phyloP scores from a whole-genome alignment of 2,113 vertebrate species.

The Vulpes vulpes region DNA sequence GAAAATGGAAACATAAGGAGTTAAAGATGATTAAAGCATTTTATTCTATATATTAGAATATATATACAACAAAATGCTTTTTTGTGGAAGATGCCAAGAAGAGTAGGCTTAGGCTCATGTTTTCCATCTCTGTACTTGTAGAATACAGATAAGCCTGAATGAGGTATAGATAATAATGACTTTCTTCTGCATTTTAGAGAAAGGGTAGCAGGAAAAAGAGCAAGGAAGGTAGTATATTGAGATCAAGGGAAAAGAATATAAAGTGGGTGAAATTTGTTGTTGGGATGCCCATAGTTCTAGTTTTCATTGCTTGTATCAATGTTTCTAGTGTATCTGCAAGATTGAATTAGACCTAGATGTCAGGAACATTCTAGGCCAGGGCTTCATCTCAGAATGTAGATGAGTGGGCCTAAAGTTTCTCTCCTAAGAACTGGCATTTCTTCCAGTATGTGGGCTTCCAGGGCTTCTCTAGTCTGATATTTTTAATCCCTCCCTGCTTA shows the following conservation, averaged over 20 bases:
- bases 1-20: not conserved
- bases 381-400: not conserved
- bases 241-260: no score
- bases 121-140: not conserved
- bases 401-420: not conserved
- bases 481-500: not conserved
- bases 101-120: not conserved
- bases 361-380: not conserved
- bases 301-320: no score
- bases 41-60: no score
- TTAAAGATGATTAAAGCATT: not conserved
- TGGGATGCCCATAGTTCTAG: no score
- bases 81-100: not conserved
- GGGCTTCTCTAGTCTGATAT: not conserved
- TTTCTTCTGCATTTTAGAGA: not conserved
- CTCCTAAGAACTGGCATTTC: not conserved
- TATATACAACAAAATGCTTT: not conserved
- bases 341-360: not conserved
- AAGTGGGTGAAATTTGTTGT: no score
- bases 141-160: not conserved
- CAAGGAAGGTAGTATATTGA: not conserved
- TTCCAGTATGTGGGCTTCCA: not conserved
- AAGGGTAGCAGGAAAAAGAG: not conserved
- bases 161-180: not conserved
- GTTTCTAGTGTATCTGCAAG: no score